Evolutionary conservation across 1,140 invertebrate species (phyloP).

Genomic region (Pseudomyrmex dendroicus): DNA sequence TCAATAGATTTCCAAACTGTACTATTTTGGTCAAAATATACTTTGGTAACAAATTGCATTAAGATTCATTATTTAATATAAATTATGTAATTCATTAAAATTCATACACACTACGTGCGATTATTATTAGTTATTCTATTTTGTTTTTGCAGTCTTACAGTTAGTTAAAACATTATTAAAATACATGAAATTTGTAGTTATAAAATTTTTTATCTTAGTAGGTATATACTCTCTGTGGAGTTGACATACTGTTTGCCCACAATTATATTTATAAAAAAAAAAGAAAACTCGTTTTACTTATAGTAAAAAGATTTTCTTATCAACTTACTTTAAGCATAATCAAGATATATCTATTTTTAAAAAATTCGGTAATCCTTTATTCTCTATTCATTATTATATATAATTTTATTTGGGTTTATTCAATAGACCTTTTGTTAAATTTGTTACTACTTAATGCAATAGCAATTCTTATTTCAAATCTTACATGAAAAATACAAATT

Average conservation of each 20-base stretch:
- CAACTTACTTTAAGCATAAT: constrained; percentile 6
- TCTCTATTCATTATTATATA: not conserved
- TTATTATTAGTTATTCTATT: not conserved
- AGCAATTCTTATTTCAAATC: not conserved
- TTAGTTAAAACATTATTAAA: too few relatives aligned
- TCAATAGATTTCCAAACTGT: not conserved
- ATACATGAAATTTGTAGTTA: not conserved
- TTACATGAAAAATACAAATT: constrained; percentile 19
- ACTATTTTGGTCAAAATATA: not conserved
- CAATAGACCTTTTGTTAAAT: not conserved
- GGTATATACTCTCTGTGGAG: not conserved
- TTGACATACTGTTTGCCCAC: constrained; percentile 27
- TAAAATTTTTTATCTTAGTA: constrained; percentile 9
- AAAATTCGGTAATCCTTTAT: not conserved
- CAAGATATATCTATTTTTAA: constrained; percentile 3
- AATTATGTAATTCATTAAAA: too few relatives aligned
- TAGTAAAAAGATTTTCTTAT: constrained; percentile 17
- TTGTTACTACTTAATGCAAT: constrained; percentile 18
- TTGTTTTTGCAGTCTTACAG: not conserved
- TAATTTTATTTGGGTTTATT: not conserved
- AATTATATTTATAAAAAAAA: constrained; percentile 10
- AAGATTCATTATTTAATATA: too few relatives aligned
- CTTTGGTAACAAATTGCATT: too few relatives aligned
- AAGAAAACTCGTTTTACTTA: constrained; percentile 12
- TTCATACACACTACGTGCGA: not conserved